A percentile compares a stretch with the other conserved stretches of the same genome.
Conservation (phyloP, 2,113 vertebrate species). For the Saguinus midas region DNA sequence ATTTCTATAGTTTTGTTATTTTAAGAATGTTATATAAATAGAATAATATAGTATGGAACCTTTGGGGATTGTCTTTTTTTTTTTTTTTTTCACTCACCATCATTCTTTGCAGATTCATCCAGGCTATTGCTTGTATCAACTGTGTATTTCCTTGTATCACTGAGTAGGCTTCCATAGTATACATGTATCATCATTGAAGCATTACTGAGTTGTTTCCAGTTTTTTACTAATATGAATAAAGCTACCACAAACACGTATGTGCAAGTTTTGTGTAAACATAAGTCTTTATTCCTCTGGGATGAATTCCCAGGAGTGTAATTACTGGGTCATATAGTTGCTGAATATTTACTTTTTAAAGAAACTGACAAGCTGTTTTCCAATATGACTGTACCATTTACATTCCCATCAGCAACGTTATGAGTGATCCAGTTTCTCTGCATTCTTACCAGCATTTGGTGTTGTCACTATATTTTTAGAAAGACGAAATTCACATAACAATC, state of each 20-base stretch:
- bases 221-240: neutral
- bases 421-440: too few species aligned
- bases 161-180: neutral
- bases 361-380: neutral
- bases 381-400: neutral
- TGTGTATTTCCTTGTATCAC: neutral
- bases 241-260: neutral
- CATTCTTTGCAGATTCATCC: neutral
- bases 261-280: neutral
- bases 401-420: neutral
- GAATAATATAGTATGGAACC: neutral
- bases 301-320: neutral
- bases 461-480: neutral
- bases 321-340: neutral
- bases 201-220: slow-evolving; percentile 4
- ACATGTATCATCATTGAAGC: neutral
- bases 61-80: neutral
- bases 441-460: neutral
- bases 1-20: neutral
- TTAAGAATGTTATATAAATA: neutral
- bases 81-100: neutral
- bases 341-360: neutral
- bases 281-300: slow-evolving; percentile 1
- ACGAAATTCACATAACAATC: neutral
- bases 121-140: neutral